Evolutionary conservation across 2,797 vertebrate genomes (phyloP).

Genomic region (Enoplosus armatus): DNA sequence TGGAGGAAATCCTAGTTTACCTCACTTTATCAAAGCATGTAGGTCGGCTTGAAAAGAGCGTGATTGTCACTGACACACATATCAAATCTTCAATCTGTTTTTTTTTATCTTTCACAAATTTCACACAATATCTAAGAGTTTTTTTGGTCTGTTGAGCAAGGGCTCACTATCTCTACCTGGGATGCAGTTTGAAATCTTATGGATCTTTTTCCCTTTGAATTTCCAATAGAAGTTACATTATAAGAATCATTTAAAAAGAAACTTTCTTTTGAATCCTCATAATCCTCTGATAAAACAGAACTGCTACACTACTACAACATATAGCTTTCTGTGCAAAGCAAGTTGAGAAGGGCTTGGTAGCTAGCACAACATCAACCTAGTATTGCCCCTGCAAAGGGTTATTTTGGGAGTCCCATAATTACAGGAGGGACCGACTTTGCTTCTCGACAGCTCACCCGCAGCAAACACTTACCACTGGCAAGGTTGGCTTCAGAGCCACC

Average conservation of each 20-base stretch:
- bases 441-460: conserved; percentile 64
- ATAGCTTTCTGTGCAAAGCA: conserved; percentile 24
- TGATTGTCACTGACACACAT: background rate
- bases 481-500: conserved; percentile 38
- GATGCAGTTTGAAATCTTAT: background rate
- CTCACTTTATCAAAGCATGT: conserved; percentile 25
- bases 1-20: conserved; percentile 61
- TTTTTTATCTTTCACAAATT: background rate
- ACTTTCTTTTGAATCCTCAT: background rate
- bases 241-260: background rate
- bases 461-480: conserved; percentile 61
- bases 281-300: conserved; percentile 15
- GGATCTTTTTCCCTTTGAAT: background rate
- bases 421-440: conserved; percentile 81
- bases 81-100: conserved; percentile 1
- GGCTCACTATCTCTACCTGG: background rate
- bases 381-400: conserved; percentile 70
- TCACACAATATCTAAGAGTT: background rate
- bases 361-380: conserved; percentile 53
- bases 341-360: conserved; percentile 22
- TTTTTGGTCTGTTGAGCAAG: background rate
- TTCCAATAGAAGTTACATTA: conserved; percentile 19
- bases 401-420: conserved; percentile 90
- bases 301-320: background rate
- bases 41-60: conserved; percentile 1